Base-by-base conservation (phyloP, 2,888 invertebrate genomes). In the Epirrhoe tristata region DNA sequence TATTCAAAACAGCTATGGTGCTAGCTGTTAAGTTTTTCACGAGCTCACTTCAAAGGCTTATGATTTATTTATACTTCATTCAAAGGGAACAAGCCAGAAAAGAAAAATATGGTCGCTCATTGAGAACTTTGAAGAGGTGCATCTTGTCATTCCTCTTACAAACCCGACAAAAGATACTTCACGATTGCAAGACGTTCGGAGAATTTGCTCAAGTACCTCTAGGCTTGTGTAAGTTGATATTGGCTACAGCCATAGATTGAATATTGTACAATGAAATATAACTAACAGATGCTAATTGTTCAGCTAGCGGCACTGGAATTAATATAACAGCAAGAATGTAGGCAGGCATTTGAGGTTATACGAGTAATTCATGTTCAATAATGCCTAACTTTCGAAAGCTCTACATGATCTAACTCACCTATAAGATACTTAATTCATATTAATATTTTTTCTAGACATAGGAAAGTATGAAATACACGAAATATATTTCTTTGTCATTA, bases 41-140 rank as follows among this genome's bases (percentile, higher is more conserved):
- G 53, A 57, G 36, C 56, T 36, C 43, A 69, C 70, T 70, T 69
- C 70, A 71, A 71, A 69, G 53, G 39, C 51, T n/a, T 32, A 60
- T 69, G 63, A 69, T 73, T 73, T 71, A 71, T 70, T 48, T 62
- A 52, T 55, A 36, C 34, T 55, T 50, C 58, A 66, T 66, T 70
- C 66, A 71, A 67, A 66, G 65, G 61, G 69, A 63, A 63, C 52
- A 51, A 48, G 39, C 32, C 70, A 63, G 73, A 77, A 75, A 76
- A 78, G 79, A 81, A 80, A 78, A 81, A 74, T 74, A 76, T 71
- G 78, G 78, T 70, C 72, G 69, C 71, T 74, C 77, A 82, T 82
- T 80, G 75, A 78, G 77, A 70, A 72, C 66, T 75, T n/a, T 74
- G 70, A 71, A 77, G 77, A 75, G 75, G 75, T 76, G 78, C 79